phyloP scores from a whole-genome alignment of 2,888 invertebrate genomes.

The Ormyrus labotus region DNA sequence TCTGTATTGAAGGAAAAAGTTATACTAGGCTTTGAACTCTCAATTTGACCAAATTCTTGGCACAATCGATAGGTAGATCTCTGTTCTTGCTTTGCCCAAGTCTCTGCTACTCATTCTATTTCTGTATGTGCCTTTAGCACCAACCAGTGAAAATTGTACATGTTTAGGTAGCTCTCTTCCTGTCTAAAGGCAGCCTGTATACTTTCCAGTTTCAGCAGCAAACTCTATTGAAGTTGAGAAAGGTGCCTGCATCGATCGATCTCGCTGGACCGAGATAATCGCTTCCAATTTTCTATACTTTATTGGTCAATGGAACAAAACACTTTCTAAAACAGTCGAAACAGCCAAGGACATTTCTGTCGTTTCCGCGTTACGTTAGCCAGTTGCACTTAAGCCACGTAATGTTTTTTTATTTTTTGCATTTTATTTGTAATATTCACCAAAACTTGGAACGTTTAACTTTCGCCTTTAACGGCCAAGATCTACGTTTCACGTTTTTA shows the following conservation, averaged over 20 bases:
- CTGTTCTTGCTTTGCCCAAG: slow-evolving; percentile 62
- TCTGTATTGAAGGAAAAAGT: not conserved
- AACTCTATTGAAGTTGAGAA: not conserved
- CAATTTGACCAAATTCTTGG: slow-evolving; percentile 61
- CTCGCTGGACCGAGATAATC: not conserved
- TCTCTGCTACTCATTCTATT: slow-evolving; percentile 67
- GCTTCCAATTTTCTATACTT: not conserved
- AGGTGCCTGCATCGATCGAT: too few relatives aligned
- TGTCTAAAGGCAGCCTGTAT: not conserved
- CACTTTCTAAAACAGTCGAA: slow-evolving; percentile 19
- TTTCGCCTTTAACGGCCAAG: not conserved
- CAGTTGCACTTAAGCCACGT: not conserved
- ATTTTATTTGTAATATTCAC: not conserved
- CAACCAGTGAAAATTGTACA: slow-evolving; percentile 37
- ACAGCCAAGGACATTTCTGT: not conserved
- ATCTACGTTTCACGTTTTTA: too few relatives aligned
- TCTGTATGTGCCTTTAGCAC: slow-evolving; percentile 61
- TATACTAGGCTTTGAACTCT: slow-evolving; percentile 15
- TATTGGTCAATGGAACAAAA: not conserved
- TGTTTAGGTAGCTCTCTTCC: slow-evolving; percentile 20
- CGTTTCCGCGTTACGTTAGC: slow-evolving; percentile 17
- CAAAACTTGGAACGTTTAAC: not conserved
- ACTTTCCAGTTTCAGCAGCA: not conserved
- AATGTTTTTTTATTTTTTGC: slow-evolving; percentile 5
- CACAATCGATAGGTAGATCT: slow-evolving; percentile 66